Evolutionary conservation across 2,113 vertebrate species (phyloP).

Genomic region (Passer domesticus): DNA sequence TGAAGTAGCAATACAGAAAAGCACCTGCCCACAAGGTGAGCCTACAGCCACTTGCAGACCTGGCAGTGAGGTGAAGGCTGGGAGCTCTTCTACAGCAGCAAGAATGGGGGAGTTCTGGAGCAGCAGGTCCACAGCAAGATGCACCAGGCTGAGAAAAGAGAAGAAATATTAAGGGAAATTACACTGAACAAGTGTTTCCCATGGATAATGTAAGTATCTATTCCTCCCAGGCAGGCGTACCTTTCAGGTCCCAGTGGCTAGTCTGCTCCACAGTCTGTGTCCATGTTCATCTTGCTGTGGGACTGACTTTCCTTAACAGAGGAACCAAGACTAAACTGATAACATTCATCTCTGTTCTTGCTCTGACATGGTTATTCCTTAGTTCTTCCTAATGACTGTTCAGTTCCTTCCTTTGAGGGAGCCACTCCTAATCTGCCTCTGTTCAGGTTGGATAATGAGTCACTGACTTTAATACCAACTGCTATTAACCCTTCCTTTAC

Average conservation of each 20-base stretch:
- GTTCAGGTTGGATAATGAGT: constrained; percentile 45
- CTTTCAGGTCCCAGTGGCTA: neutral
- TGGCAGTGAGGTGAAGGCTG: neutral
- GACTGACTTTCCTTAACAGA: neutral
- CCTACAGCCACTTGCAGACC: fast-evolving
- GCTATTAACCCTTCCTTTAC: constrained; percentile 25
- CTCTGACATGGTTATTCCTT: constrained; percentile 27
- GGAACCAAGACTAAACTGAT: neutral
- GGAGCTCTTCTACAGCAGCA: neutral
- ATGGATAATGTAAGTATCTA: neutral
- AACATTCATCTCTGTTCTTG: constrained; percentile 9
- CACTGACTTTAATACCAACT: constrained; percentile 10
- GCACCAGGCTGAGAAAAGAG: neutral
- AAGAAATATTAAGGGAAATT: neutral
- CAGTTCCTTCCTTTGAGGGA: constrained; percentile 50
- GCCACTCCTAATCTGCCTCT: constrained; percentile 46
- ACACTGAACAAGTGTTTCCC: neutral
- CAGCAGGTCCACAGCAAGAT: neutral
- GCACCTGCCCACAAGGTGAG: neutral
- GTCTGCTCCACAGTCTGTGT: neutral
- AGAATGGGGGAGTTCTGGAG: neutral
- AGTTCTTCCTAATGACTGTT: constrained; percentile 29
- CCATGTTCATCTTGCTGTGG: neutral
- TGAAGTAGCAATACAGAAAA: neutral
- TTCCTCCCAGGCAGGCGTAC: neutral